phyloP scores from a whole-genome alignment of 2,113 vertebrate genomes.

The Paradoxurus hermaphroditus region DNA sequence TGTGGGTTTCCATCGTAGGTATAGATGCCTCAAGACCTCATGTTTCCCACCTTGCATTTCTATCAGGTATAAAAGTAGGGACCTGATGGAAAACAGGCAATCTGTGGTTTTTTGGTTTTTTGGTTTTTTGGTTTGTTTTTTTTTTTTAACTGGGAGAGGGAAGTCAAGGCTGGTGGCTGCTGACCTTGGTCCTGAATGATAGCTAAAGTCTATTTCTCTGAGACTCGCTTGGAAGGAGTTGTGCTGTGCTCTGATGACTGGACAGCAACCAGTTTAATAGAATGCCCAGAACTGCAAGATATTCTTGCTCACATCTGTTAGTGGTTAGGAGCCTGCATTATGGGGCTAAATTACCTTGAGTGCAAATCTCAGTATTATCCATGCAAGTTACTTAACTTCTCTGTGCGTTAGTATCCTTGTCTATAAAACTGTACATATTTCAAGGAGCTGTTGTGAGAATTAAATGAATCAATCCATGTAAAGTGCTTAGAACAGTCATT shows the following conservation, averaged over 20 bases:
- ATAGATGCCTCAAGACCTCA: not conserved
- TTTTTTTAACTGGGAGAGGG: not conserved
- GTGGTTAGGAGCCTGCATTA: not conserved
- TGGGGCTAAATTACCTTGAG: not conserved
- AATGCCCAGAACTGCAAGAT: not conserved
- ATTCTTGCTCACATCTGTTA: not conserved
- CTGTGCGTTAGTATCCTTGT: not conserved
- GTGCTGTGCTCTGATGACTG: not conserved
- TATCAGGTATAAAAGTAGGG: not conserved
- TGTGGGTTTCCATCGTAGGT: not conserved
- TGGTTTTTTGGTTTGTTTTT: not conserved
- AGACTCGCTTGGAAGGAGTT: not conserved
- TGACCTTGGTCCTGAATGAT: slow-evolving; percentile 44
- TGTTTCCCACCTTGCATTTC: not conserved
- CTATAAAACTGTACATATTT: not conserved
- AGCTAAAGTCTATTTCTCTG: not conserved
- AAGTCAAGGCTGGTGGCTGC: not conserved
- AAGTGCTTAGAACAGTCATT: not conserved
- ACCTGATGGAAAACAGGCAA: not conserved
- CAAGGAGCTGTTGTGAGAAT: not conserved
- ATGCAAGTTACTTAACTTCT: not conserved
- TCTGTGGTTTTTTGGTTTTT: not conserved
- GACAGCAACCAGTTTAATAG: not conserved
- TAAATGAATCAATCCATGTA: not conserved
- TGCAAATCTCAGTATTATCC: not conserved